Base-by-base conservation (phyloP, 2,113 vertebrate species). In the Aphelocoma coerulescens region DNA sequence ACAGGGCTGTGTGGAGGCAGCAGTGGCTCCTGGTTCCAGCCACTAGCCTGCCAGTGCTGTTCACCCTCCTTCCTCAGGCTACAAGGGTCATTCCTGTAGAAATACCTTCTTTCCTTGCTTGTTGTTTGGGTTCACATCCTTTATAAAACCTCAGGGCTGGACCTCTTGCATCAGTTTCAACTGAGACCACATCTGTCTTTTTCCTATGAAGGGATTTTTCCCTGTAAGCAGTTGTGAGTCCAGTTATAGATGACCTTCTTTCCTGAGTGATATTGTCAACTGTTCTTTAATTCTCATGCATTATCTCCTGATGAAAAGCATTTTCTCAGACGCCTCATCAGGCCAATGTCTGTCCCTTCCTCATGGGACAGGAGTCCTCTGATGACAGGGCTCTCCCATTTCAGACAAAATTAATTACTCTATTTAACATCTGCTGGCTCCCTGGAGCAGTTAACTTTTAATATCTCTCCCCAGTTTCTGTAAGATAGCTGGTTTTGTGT, bases 381-480 rank as follows among this genome's bases (percentile, higher is more conserved):
- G 33, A 88, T 15, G 39, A 93, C 67, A 89, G 65, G 78, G 33
- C 35, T 96, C 68, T 95, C 67, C 75, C 90, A 65, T 93, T 95
- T 93, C 92, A 91, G 48, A 49, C 43, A 74, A 59, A 86, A 88
- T 90, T 80, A 96, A 74, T 95, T 75, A 78, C 68, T 95, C 9
- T 4, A 33, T 84, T 85, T 91, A 94, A 91, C 83, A 95, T 74
- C 91, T 92, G 83, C 57, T 92, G 58, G 63, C 44, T 96, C 80
- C 62, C 79, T 91, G 73, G 85, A 89, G 66, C 3, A 4, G 46
- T 78, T 89, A 58, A 73, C 57, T 96, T 96, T 87, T 79, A 94
- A 91, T 91, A 87, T 51, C 23, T 92, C 83, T 93, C 52, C 26
- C 35, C 23, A 30, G 17, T 59, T 91, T 77, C 55, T 71, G 7